These are phyloP conservation scores for Tribolium castaneum DNA, from an alignment of 1,140 invertebrate species.

Conservation along the genomic window DNA sequence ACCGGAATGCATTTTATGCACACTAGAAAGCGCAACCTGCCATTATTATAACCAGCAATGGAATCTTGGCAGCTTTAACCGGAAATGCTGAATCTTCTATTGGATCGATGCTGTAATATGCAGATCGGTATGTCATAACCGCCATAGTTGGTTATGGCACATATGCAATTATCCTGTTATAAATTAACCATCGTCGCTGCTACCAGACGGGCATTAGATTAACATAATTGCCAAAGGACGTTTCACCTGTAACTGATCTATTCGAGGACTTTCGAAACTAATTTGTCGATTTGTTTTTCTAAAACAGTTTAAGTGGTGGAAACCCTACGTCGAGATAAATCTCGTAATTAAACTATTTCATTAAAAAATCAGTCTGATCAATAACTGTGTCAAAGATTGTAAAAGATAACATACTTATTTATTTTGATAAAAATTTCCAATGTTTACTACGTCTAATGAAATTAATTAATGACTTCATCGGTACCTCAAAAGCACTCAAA, in stretches of 20 bases:
- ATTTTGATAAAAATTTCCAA: no score
- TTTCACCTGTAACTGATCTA: not conserved
- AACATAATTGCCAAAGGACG: slow-evolving; percentile 3
- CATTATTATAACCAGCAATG: slow-evolving; percentile 5
- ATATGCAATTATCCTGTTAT: slow-evolving; percentile 48
- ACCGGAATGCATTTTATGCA: slow-evolving; percentile 12
- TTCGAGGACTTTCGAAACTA: no score
- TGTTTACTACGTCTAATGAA: no score
- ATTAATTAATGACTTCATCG: no score
- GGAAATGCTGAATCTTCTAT: slow-evolving; percentile 8
- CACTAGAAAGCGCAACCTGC: not conserved
- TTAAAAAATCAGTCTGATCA: no score
- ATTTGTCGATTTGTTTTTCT: no score
- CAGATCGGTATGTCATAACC: slow-evolving; percentile 19
- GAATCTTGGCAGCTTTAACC: slow-evolving; percentile 9
- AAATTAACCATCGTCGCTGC: slow-evolving; percentile 45
- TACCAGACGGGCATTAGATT: slow-evolving; percentile 40
- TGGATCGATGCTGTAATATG: slow-evolving; percentile 14
- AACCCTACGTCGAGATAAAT: no score
- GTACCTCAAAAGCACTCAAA: no score
- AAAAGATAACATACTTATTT: no score
- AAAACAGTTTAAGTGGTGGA: no score
- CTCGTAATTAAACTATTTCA: no score
- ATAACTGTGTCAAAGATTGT: no score
- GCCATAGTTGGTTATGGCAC: slow-evolving; percentile 43